phyloP scores from a whole-genome alignment of 2,797 vertebrate genomes.

The Gadopsis bispinosus region DNA sequence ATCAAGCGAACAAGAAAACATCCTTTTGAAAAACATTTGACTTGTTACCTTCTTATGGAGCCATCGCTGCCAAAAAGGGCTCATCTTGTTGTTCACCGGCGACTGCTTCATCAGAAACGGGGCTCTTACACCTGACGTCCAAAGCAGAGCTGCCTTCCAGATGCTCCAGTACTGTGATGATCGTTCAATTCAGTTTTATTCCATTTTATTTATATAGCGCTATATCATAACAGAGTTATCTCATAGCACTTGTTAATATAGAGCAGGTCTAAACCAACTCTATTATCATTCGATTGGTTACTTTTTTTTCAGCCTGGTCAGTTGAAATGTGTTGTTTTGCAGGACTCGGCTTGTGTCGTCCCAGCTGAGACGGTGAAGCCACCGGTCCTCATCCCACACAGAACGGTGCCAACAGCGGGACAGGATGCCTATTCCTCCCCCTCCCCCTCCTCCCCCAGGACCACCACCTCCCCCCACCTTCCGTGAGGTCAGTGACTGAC shows the following conservation, averaged over 20 bases:
- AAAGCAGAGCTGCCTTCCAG: neutral
- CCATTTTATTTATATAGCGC: no score
- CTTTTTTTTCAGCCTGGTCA: neutral
- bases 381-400: conserved; percentile 72
- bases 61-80: neutral
- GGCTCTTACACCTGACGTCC: neutral
- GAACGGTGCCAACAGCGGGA: conserved; percentile 76
- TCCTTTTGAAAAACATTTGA: neutral
- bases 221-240: no score
- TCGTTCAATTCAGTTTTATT: no score
- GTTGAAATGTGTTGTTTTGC: conserved; percentile 26
- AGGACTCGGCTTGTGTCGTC: conserved; percentile 83
- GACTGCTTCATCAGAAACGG: neutral
- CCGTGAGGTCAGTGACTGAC: conserved; percentile 83
- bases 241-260: no score
- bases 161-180: neutral
- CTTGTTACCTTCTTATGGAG: no score
- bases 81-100: neutral
- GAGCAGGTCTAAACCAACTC: no score
- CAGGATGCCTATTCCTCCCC: conserved; percentile 95
- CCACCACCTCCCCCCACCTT: conserved; percentile 93
- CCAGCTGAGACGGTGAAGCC: conserved; percentile 64
- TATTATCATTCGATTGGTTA: no score
- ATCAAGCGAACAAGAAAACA: neutral
- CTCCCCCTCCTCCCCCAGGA: conserved; percentile 90